Evolutionary conservation across 2,888 invertebrate genomes (phyloP).

Genomic region (Mongoloraphidia duomilia): DNA sequence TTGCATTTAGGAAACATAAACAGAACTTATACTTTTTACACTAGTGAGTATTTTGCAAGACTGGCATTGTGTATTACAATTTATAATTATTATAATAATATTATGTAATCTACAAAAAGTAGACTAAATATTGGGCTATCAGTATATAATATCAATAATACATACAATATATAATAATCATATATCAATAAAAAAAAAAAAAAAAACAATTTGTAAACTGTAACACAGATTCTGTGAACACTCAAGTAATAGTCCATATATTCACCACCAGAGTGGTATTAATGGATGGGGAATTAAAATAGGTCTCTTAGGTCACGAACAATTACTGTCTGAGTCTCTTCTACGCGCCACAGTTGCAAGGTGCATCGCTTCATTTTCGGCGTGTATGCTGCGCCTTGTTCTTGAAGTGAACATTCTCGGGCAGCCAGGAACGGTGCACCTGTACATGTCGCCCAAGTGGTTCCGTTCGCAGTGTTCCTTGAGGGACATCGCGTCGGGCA

Average conservation of each 20-base stretch:
- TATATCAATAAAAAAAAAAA: no score
- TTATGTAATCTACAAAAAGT: conserved; percentile 18
- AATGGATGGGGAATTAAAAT: conserved; percentile 21
- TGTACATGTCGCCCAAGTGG: conserved; percentile 53
- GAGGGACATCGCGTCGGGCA: conserved; percentile 44
- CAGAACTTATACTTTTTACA: no score
- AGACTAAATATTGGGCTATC: conserved; percentile 25
- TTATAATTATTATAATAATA: no score
- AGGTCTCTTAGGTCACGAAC: conserved; percentile 28
- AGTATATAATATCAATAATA: no score
- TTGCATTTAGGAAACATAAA: no score
- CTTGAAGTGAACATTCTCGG: conserved; percentile 64
- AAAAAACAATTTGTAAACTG: no score
- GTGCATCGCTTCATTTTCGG: conserved; percentile 48
- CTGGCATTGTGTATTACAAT: conserved; percentile 20
- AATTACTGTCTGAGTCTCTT: conserved; percentile 16
- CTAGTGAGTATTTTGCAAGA: conserved; percentile 25
- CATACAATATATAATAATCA: no score
- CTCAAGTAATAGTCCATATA: not conserved
- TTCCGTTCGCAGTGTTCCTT: conserved; percentile 59
- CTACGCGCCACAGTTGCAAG: conserved; percentile 5
- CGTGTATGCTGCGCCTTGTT: conserved; percentile 63
- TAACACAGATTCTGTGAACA: not conserved
- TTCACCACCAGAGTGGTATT: conserved; percentile 31
- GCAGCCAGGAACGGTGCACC: conserved; percentile 64